Evolutionary conservation across 1,140 invertebrate species (phyloP).

Genomic region (Physella acuta): DNA sequence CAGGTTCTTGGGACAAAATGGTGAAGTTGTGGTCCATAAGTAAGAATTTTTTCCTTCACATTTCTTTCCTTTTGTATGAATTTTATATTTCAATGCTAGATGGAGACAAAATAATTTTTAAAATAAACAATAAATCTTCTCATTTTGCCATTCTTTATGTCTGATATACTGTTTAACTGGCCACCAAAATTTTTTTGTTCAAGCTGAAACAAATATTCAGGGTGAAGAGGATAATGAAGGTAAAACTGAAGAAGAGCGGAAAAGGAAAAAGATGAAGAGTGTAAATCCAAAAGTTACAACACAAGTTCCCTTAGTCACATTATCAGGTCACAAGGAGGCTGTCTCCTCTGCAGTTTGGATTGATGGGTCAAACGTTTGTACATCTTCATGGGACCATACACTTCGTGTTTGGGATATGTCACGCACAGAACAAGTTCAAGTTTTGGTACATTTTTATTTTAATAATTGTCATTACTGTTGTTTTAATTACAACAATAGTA

Average conservation of each 20-base stretch:
- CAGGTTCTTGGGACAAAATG: constrained; percentile 84
- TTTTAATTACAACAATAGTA: too few species aligned
- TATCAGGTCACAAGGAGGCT: constrained; percentile 89
- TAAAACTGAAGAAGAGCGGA: constrained; percentile 1
- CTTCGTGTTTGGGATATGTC: constrained; percentile 92
- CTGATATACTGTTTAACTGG: too few species aligned
- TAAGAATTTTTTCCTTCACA: constrained; percentile 22
- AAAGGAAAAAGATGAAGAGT: constrained; percentile 23
- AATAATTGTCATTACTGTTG: not conserved
- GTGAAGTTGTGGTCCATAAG: constrained; percentile 66
- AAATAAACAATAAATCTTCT: too few species aligned
- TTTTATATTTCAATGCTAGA: too few species aligned
- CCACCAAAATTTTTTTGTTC: too few species aligned
- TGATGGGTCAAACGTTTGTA: constrained; percentile 71
- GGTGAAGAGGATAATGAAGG: constrained; percentile 6
- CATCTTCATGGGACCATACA: constrained; percentile 93
- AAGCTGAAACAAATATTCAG: not conserved
- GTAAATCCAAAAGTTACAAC: constrained; percentile 1
- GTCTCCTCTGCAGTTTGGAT: constrained; percentile 85
- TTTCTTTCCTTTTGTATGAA: not conserved
- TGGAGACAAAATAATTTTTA: too few species aligned
- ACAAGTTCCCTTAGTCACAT: constrained; percentile 80
- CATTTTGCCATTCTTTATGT: too few species aligned
- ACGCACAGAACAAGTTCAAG: constrained; percentile 60
- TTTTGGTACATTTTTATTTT: constrained; percentile 37